phyloP scores from a whole-genome alignment of 2,888 invertebrate genomes.

The Eurytoma californica region DNA sequence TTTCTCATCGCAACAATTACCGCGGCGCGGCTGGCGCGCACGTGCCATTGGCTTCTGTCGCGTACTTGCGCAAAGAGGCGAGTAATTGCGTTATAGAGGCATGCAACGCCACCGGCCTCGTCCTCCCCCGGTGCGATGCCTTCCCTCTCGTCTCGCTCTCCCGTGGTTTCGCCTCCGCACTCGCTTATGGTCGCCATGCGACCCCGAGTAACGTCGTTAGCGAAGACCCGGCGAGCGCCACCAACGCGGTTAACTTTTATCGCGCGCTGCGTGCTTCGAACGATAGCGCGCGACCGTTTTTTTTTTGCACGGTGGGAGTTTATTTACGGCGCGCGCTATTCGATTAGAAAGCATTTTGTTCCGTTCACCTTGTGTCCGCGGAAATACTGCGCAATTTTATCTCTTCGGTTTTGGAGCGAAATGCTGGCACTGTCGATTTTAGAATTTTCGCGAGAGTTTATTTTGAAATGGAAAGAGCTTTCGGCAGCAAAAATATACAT shows the following conservation, averaged over 20 bases:
- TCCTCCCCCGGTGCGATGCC: conserved; percentile 13
- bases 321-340: no score
- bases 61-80: conserved; percentile 28
- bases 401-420: no score
- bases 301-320: not conserved
- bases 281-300: no score
- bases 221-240: conserved; percentile 57
- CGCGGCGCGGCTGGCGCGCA: not conserved
- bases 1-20: not conserved
- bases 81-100: conserved; percentile 62
- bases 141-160: conserved; percentile 11
- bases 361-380: no score
- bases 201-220: conserved; percentile 65
- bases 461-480: no score
- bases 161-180: not conserved
- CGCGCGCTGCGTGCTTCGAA: no score
- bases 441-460: no score
- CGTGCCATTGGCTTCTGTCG: not conserved
- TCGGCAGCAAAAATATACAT: no score
- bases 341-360: no score
- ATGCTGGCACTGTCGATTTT: no score
- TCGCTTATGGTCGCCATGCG: conserved; percentile 58
- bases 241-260: not conserved
- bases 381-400: no score
- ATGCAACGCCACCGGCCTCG: conserved; percentile 42